Evolutionary conservation across 2,797 vertebrate genomes (phyloP).

Genomic region (Spea hammondii): DNA sequence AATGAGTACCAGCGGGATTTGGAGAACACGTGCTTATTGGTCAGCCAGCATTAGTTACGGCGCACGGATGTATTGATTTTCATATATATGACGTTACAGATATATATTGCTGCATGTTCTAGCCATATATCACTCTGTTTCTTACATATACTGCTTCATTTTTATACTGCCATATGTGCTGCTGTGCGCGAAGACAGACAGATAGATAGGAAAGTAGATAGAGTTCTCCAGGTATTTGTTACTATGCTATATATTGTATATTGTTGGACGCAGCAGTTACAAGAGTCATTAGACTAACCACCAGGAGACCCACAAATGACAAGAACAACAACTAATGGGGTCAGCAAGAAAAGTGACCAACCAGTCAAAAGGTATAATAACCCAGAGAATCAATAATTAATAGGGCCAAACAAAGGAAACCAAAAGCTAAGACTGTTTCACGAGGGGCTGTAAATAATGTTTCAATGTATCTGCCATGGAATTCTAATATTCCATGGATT

Average conservation of each 20-base stretch:
- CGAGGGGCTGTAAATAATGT: background rate
- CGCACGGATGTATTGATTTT: conserved; percentile 3
- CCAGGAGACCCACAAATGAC: conserved; percentile 6
- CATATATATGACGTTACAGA: conserved; percentile 1
- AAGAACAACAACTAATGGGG: background rate
- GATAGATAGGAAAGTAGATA: background rate
- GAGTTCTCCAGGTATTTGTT: background rate
- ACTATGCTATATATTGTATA: background rate
- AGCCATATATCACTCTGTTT: conserved; percentile 3
- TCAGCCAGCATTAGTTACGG: background rate
- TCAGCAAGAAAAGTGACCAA: conserved; percentile 3
- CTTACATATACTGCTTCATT: background rate
- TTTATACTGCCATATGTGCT: background rate
- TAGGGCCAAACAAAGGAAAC: background rate
- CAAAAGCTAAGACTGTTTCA: background rate
- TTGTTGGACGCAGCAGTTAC: background rate
- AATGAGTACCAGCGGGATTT: background rate
- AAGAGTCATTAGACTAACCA: background rate
- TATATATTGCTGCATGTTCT: background rate
- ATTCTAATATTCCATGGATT: background rate
- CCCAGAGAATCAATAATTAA: background rate
- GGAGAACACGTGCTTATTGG: background rate
- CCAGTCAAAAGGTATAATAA: conserved; percentile 1
- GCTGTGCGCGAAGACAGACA: background rate
- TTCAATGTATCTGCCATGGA: background rate